Evolutionary conservation across 2,888 invertebrate species (phyloP).

Genomic region (Drosophila falleni): DNA sequence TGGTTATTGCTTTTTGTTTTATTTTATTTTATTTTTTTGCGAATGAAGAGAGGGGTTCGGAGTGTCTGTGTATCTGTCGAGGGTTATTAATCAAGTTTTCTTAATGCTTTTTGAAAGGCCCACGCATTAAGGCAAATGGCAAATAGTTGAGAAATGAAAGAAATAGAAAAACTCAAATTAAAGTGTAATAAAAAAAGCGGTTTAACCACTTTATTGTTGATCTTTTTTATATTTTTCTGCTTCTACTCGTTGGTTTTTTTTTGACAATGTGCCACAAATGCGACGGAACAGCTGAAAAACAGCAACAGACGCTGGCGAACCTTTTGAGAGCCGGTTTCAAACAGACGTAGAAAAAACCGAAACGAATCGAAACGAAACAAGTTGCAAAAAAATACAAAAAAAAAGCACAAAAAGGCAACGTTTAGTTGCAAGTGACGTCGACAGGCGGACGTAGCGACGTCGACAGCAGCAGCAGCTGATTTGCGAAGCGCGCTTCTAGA

Average conservation of each 20-base stretch:
- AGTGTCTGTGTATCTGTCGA: slow-evolving; percentile 23
- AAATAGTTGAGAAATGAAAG: slow-evolving; percentile 63
- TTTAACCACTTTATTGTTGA: slow-evolving; percentile 63
- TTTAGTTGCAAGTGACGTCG: slow-evolving; percentile 61
- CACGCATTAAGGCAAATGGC: slow-evolving; percentile 62
- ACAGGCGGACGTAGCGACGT: slow-evolving; percentile 6
- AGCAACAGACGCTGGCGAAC: slow-evolving; percentile 63
- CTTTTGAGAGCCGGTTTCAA: slow-evolving; percentile 75
- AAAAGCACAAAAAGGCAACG: slow-evolving; percentile 25
- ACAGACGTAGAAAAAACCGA: slow-evolving; percentile 46
- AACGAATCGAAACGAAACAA: slow-evolving; percentile 51
- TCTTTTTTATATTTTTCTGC: slow-evolving; percentile 16
- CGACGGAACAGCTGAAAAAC: slow-evolving; percentile 72
- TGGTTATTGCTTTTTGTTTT: slow-evolving; percentile 23
- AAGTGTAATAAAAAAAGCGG: slow-evolving; percentile 75
- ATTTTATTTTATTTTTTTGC: slow-evolving; percentile 18
- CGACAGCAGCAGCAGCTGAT: slow-evolving; percentile 68
- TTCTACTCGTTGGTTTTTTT: slow-evolving; percentile 20
- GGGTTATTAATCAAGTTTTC: slow-evolving; percentile 74
- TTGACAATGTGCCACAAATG: slow-evolving; percentile 51
- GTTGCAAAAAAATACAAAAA: slow-evolving; percentile 46
- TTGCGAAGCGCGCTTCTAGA: slow-evolving; percentile 55
- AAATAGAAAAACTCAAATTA: slow-evolving; percentile 74
- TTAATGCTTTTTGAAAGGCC: slow-evolving; percentile 70
- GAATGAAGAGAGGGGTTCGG: slow-evolving; percentile 9